phyloP scores from a whole-genome alignment of 2,888 invertebrate species.

The Ophion costatus region DNA sequence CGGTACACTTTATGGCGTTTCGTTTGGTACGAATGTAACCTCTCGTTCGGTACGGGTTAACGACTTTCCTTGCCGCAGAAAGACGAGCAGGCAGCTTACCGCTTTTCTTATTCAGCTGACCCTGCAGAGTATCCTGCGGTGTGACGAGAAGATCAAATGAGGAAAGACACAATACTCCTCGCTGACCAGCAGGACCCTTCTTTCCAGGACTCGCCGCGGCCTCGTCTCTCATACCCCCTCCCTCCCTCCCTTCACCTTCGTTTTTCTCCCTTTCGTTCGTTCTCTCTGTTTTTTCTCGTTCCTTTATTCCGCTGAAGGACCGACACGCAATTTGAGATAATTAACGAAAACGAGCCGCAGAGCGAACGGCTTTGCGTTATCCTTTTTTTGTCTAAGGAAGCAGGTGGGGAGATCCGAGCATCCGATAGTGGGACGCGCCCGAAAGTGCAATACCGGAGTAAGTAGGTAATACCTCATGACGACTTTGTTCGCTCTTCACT shows the following conservation, averaged over 20 bases:
- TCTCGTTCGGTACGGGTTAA: constrained; percentile 20
- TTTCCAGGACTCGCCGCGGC: constrained; percentile 18
- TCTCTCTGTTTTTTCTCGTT: not conserved
- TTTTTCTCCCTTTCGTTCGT: not conserved
- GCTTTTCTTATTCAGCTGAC: constrained; percentile 57
- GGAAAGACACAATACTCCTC: constrained; percentile 48
- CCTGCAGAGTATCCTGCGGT: constrained; percentile 48
- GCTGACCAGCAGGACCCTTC: constrained; percentile 53
- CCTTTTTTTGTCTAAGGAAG: constrained; percentile 11
- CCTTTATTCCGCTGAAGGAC: constrained; percentile 22
- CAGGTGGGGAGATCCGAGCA: constrained; percentile 58
- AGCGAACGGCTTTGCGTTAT: constrained; percentile 27
- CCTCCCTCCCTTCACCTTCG: not conserved
- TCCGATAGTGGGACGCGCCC: constrained; percentile 5
- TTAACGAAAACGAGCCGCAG: constrained; percentile 57
- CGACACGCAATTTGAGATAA: constrained; percentile 58
- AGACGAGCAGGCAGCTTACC: constrained; percentile 11
- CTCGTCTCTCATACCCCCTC: not conserved
- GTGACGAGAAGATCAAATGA: constrained; percentile 61
- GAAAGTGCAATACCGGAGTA: constrained; percentile 23
- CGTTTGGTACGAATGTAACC: not conserved
- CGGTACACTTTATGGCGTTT: not conserved
- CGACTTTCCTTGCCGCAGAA: constrained; percentile 45
- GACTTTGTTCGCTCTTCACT: not conserved
- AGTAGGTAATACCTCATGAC: not conserved